Evolutionary conservation across 2,113 vertebrate genomes (phyloP).

Genomic region (Argyrosomus japonicus): DNA sequence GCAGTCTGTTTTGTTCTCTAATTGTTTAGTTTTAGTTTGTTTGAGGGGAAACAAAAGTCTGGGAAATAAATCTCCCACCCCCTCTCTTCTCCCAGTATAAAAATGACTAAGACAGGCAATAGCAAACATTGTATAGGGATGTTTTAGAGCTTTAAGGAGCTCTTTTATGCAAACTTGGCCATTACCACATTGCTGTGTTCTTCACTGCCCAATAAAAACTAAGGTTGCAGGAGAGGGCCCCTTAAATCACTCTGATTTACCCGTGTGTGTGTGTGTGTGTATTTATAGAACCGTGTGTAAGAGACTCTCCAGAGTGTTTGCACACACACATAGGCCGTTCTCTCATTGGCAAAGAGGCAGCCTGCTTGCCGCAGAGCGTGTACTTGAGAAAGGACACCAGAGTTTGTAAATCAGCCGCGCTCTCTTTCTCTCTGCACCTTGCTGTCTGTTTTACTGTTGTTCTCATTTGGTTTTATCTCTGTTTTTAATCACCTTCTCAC

Average conservation of each 20-base stretch:
- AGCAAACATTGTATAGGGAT: slow-evolving; percentile 31
- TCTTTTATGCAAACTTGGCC: slow-evolving; percentile 77
- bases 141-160: slow-evolving; percentile 57
- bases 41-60: slow-evolving; percentile 20
- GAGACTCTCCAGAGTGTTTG: slow-evolving; percentile 60
- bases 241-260: slow-evolving; percentile 82
- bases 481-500: slow-evolving; percentile 46
- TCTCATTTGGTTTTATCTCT: slow-evolving; percentile 51
- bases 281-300: slow-evolving; percentile 59
- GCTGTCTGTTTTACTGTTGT: slow-evolving; percentile 28
- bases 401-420: slow-evolving; percentile 71
- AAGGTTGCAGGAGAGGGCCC: slow-evolving; percentile 61
- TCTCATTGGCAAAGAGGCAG: slow-evolving; percentile 57
- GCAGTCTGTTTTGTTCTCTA: slow-evolving; percentile 13
- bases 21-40: slow-evolving; percentile 28
- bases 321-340: slow-evolving; percentile 39
- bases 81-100: slow-evolving; percentile 14
- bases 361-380: slow-evolving; percentile 69
- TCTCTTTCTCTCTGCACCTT: slow-evolving; percentile 27
- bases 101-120: slow-evolving; percentile 34
- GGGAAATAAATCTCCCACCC: slow-evolving; percentile 43
- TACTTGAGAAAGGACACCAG: slow-evolving; percentile 80
- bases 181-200: slow-evolving; percentile 77
- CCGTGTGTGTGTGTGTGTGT: slow-evolving; percentile 33
- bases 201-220: slow-evolving; percentile 79